Percentiles rank a stretch among this genome's conserved stretches.
phyloP scores from a whole-genome alignment of 2,888 invertebrate genomes.

The Cryptocephalus moraei region DNA sequence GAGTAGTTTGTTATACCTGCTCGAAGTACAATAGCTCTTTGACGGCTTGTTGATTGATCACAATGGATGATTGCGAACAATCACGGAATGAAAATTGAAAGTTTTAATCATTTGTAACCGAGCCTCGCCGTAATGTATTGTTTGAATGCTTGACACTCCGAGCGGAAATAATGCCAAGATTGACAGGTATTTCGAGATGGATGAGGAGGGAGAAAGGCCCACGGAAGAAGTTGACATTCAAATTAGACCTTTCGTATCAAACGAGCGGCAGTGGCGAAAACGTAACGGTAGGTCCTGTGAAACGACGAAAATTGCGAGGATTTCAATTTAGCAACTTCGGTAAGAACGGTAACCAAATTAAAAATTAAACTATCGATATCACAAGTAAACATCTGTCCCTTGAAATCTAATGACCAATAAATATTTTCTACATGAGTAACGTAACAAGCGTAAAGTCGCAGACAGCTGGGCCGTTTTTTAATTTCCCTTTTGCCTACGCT shows the following conservation, averaged over 20 bases:
- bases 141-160: too few species aligned
- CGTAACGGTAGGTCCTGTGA: too few species aligned
- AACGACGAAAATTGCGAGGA: too few species aligned
- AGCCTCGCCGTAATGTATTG: not conserved
- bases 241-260: too few species aligned
- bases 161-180: too few species aligned
- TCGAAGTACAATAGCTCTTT: not conserved
- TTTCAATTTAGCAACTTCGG: too few species aligned
- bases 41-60: not conserved
- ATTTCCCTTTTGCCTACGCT: conserved; percentile 6
- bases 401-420: conserved; percentile 18
- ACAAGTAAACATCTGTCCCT: conserved; percentile 8
- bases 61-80: not conserved
- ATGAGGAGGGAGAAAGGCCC: too few species aligned
- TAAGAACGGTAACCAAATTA: too few species aligned
- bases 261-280: too few species aligned
- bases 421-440: conserved; percentile 21
- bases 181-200: too few species aligned
- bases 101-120: not conserved
- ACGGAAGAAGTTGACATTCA: too few species aligned
- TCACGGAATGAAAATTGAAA: not conserved
- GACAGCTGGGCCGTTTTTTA: conserved; percentile 18
- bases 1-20: not conserved
- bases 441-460: conserved; percentile 18
- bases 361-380: too few species aligned